Conservation (phyloP, 1,140 invertebrate genomes). For the Hylaeus anthracinus region DNA sequence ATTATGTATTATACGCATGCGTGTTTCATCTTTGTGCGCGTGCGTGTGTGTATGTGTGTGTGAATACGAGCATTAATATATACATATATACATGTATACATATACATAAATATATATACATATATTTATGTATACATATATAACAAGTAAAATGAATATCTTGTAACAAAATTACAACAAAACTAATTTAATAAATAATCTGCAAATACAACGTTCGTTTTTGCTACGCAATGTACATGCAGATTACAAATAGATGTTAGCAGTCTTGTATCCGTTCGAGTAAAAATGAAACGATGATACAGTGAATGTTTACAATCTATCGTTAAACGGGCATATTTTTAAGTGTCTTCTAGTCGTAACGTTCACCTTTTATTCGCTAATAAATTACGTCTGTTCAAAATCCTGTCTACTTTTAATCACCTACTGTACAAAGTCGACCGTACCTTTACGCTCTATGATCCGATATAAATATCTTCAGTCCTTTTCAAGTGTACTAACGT, state of each 20-base stretch:
- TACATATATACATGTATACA: constrained; percentile 54
- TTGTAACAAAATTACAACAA: constrained; percentile 74
- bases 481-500: constrained; percentile 25
- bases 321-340: constrained; percentile 48
- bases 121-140: constrained; percentile 49
- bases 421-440: constrained; percentile 73
- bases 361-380: constrained; percentile 71
- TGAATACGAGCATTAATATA: constrained; percentile 26
- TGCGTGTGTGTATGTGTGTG: constrained; percentile 19
- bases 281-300: constrained; percentile 38
- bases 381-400: constrained; percentile 73
- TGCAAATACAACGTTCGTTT: constrained; percentile 50
- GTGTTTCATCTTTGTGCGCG: constrained; percentile 18
- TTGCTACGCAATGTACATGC: constrained; percentile 59
- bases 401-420: constrained; percentile 67
- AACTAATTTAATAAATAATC: constrained; percentile 73
- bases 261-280: constrained; percentile 49
- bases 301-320: constrained; percentile 17
- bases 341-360: constrained; percentile 53
- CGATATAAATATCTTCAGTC: constrained; percentile 55
- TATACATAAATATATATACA: constrained; percentile 9
- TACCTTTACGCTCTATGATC: constrained; percentile 55
- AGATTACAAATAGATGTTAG: constrained; percentile 42
- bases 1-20: constrained; percentile 42
- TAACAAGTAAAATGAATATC: constrained; percentile 67